Base-by-base conservation (phyloP, 2,888 invertebrate genomes). In the Theodoxus fluviatilis region DNA sequence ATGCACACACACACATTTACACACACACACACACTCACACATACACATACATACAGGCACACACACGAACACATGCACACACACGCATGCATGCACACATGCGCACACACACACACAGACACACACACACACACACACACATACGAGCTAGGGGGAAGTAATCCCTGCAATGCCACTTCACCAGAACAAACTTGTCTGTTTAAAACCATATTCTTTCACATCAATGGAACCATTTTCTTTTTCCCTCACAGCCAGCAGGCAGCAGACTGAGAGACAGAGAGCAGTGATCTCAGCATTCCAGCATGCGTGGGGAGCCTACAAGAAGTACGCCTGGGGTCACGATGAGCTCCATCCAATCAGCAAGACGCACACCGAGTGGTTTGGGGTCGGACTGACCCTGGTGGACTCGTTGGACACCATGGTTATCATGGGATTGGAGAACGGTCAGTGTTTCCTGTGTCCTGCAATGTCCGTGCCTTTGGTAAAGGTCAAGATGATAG, bases 361-460 rank as follows among this genome's bases (percentile, higher is more conserved):
- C 0, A 93, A 92, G 79, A 90, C 91, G 74, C 91, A 92, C 72
- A 92, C 92, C 67, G 95, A 98, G 84, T 99, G 98, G 98, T 98
- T 99, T 88, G 93, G 94, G 0, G 90, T 98, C 1, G 98, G 98
- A 0, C 90, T 99, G n/a, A 96, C 96, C 0, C 93, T 99, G 76
- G 92, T 99, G 0, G 99, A 99, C 89, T 92, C 95, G 0, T 88
- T 99, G 75, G 99, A 99, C 85, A 98, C 98, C 0, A 92, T 98
- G 84, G 94, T 94, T 80, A 95, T 99, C 72, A 98, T 98, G 98
- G 95, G 94, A 68, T 89, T 99, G 70, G 92, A 92, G 82, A 92
- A 94, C 89, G 97, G 94, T 94, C 84, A 75, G 81, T 25, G 31
- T 37, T 3, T 37, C 9, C 59, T 12, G 59, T 7, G 37, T 25